These are phyloP conservation scores for Quiscalus mexicanus DNA, from an alignment of 2,113 vertebrate species.

Conservation along the genomic window DNA sequence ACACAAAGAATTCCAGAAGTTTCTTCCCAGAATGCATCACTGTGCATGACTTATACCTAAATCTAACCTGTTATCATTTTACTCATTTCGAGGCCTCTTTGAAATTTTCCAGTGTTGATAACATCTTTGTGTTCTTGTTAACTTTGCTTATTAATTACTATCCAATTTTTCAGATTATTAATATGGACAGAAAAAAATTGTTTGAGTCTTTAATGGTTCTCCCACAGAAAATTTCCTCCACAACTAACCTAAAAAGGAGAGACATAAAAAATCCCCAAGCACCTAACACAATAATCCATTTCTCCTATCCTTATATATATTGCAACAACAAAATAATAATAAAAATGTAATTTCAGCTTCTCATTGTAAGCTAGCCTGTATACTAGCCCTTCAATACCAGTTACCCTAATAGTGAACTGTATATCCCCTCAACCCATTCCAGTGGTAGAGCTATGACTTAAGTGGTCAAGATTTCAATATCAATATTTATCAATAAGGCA, in stretches of 20 bases:
- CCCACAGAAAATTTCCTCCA: not conserved
- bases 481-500: not conserved
- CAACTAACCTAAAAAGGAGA: not conserved
- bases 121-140: not conserved
- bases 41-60: not conserved
- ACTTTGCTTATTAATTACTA: not conserved
- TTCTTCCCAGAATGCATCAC: not conserved
- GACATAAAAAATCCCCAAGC: not conserved
- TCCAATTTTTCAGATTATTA: not conserved
- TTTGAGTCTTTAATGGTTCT: not conserved
- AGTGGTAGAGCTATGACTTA: not conserved
- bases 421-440: not conserved
- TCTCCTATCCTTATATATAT: not conserved
- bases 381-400: not conserved
- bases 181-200: not conserved
- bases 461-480: not conserved
- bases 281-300: not conserved
- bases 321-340: not conserved
- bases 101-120: not conserved
- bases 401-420: not conserved
- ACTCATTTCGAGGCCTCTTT: not conserved
- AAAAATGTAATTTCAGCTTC: not conserved
- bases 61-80: not conserved
- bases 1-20: not conserved
- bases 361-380: not conserved